Conservation (phyloP, 2,113 vertebrate species). For the Lycocorax pyrrhopterus region DNA sequence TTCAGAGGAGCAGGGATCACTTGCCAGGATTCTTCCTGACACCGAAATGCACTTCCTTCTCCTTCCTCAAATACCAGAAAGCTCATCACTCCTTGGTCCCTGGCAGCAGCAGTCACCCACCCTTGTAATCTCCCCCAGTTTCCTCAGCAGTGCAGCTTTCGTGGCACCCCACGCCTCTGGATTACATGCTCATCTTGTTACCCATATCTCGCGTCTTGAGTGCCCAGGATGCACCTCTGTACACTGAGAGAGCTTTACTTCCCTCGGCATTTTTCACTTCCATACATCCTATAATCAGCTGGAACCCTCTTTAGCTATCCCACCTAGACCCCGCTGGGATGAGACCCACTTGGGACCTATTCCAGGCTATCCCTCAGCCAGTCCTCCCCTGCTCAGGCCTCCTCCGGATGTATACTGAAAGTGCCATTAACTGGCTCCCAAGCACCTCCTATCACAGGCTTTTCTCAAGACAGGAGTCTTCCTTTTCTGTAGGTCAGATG, state of each 20-base stretch:
- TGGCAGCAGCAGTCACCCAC: neutral
- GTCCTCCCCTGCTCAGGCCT: neutral
- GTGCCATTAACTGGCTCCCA: neutral
- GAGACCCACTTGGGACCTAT: neutral
- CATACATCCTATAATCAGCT: neutral
- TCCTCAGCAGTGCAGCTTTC: neutral
- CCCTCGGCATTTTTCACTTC: neutral
- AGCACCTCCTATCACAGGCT: neutral
- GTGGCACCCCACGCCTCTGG: neutral
- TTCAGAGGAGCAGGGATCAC: constrained; percentile 20
- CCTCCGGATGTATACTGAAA: neutral
- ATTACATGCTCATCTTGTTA: rapidly evolving
- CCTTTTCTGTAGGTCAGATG: neutral
- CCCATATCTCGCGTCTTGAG: too few relatives aligned
- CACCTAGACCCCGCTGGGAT: neutral
- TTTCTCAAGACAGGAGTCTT: neutral
- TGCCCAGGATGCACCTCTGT: neutral
- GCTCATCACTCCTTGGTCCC: neutral
- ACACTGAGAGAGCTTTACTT: neutral
- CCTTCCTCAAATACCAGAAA: neutral
- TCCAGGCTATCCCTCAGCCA: neutral
- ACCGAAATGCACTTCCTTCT: constrained; percentile 24
- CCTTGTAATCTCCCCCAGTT: neutral
- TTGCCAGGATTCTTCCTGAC: constrained; percentile 24
- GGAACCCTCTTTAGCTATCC: neutral